phyloP scores from a whole-genome alignment of 53 echinoderm and acorn worm genomes.

The Luidia sarsii region DNA sequence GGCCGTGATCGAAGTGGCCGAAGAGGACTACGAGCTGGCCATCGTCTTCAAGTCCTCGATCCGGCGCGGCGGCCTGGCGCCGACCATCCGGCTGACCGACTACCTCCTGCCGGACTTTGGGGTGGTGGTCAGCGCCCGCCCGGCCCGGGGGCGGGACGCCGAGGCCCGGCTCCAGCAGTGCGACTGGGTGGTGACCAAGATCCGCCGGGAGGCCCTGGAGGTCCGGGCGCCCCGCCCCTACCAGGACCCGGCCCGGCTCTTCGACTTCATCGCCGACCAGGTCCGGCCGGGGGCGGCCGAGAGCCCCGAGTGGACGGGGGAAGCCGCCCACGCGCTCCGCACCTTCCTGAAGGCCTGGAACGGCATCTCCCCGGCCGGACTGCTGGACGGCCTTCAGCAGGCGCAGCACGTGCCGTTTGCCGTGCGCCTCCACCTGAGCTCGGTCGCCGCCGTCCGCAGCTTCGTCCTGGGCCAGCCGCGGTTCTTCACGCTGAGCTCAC shows the following conservation, averaged over 20 bases:
- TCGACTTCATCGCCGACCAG: slow-evolving; percentile 13
- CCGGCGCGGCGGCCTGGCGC: slow-evolving; percentile 8
- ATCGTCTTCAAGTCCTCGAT: slow-evolving; percentile 21
- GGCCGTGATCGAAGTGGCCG: slow-evolving; percentile 23
- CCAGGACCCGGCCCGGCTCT: slow-evolving; percentile 1
- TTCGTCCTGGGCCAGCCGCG: slow-evolving; percentile 23
- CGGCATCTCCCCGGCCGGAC: slow-evolving; percentile 5
- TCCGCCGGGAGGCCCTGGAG: neutral
- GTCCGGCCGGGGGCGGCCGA: neutral
- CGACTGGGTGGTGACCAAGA: slow-evolving; percentile 45
- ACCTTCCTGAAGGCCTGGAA: slow-evolving; percentile 27
- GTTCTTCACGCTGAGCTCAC: slow-evolving; percentile 27
- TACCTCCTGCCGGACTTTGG: slow-evolving; percentile 9
- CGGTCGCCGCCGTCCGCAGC: neutral
- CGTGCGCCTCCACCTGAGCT: neutral
- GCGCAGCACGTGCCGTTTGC: neutral
- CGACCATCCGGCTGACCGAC: slow-evolving; percentile 9
- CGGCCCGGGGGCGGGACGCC: neutral
- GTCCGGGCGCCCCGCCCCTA: slow-evolving; percentile 1
- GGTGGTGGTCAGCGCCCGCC: neutral
- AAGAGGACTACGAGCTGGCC: neutral
- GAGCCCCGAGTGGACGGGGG: slow-evolving; percentile 28
- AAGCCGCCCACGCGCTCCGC: slow-evolving; percentile 10
- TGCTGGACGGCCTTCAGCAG: slow-evolving; percentile 15
- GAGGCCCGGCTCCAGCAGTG: slow-evolving; percentile 11